Evolutionary conservation across 2,797 vertebrate species (phyloP).

Genomic region (Sciaenops ocellatus): DNA sequence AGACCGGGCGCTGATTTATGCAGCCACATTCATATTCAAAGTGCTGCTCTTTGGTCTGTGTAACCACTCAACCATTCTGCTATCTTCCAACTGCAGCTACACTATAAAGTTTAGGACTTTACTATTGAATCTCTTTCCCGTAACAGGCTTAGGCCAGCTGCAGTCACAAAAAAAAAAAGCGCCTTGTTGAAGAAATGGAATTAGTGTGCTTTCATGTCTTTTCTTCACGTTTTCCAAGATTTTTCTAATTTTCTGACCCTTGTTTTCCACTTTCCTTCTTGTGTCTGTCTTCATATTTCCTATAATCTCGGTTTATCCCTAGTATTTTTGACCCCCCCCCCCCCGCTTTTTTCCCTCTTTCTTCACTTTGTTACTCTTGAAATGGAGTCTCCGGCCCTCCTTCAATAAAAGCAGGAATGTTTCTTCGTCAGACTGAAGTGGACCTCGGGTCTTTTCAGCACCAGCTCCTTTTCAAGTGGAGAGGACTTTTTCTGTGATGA

Average conservation of each 20-base stretch:
- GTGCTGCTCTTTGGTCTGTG: conserved; percentile 49
- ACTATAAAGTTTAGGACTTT: conserved; percentile 57
- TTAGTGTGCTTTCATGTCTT: conserved; percentile 22
- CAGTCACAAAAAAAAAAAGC: conserved; percentile 11
- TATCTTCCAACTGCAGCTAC: conserved; percentile 58
- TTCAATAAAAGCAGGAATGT: conserved; percentile 49
- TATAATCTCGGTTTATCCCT: conserved; percentile 16
- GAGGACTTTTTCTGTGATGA: conserved; percentile 44
- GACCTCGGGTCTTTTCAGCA: conserved; percentile 52
- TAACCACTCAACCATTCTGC: conserved; percentile 47
- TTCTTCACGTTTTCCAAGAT: conserved; percentile 21
- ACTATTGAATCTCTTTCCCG: conserved; percentile 41
- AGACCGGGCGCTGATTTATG: conserved; percentile 42
- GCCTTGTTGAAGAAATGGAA: conserved; percentile 27
- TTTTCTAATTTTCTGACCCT: conserved; percentile 24
- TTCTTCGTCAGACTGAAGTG: conserved; percentile 50
- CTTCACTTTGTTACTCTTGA: conserved; percentile 6
- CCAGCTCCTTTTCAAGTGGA: conserved; percentile 57
- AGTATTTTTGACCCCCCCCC: background rate
- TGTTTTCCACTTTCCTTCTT: conserved; percentile 10
- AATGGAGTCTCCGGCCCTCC: conserved; percentile 17
- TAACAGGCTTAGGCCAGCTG: conserved; percentile 43
- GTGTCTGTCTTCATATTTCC: conserved; percentile 7
- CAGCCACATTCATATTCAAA: conserved; percentile 68
- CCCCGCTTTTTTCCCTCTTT: background rate